A percentile compares a stretch with the other conserved stretches of the same genome.
Conservation (phyloP, 2,888 invertebrate genomes). For the Acronicta aceris region DNA sequence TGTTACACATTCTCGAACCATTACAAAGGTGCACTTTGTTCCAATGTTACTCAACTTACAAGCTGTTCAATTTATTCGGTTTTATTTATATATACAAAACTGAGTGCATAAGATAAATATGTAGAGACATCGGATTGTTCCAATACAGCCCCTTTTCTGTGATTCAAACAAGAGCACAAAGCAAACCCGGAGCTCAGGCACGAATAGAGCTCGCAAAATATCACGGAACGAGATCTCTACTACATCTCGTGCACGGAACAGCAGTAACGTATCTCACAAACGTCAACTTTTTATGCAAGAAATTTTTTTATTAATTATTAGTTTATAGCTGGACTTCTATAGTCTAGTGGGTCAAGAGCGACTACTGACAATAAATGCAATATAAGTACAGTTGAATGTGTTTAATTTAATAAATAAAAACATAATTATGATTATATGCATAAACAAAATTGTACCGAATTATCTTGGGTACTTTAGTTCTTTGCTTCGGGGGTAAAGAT, state of each 20-base stretch:
- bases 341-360: too few relatives aligned
- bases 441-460: too few relatives aligned
- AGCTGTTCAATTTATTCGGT: constrained; percentile 1
- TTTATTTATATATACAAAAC: not conserved
- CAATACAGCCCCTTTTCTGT: constrained; percentile 13
- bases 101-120: constrained; percentile 15
- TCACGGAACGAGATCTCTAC: constrained; percentile 34
- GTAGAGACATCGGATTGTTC: constrained; percentile 32
- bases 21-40: too few relatives aligned
- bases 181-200: constrained; percentile 26
- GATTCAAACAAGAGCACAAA: constrained; percentile 27
- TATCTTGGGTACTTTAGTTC: too few relatives aligned
- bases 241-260: constrained; percentile 8
- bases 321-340: too few relatives aligned
- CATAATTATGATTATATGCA: too few relatives aligned
- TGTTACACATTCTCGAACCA: too few relatives aligned
- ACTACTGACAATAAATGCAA: too few relatives aligned
- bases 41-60: not conserved
- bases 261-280: constrained; percentile 36
- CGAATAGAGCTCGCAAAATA: constrained; percentile 38
- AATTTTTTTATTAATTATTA: too few relatives aligned
- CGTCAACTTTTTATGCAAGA: constrained; percentile 32
- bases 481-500: too few relatives aligned
- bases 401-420: too few relatives aligned
- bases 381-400: too few relatives aligned